Evolutionary conservation across 2,888 invertebrate genomes (phyloP).

Genomic region (Epiblema foenella): DNA sequence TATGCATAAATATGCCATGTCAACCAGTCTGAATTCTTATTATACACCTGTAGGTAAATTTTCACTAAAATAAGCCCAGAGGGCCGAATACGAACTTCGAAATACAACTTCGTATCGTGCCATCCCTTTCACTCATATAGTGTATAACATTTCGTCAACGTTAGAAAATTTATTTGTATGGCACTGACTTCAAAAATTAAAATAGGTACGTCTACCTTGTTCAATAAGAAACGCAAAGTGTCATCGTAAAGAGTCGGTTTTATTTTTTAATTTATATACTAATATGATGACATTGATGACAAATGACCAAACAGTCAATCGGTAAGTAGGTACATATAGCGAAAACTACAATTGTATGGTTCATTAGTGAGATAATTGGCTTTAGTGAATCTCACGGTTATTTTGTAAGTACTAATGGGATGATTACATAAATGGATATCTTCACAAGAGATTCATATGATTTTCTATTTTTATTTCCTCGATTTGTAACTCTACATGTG

Average conservation of each 20-base stretch:
- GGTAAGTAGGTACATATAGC: neutral
- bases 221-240: too few relatives aligned
- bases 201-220: too few relatives aligned
- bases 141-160: too few relatives aligned
- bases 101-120: too few relatives aligned
- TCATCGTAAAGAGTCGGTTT: too few relatives aligned
- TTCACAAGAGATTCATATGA: neutral
- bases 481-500: neutral
- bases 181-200: too few relatives aligned
- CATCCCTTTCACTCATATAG: too few relatives aligned
- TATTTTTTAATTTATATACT: neutral
- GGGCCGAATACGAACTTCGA: too few relatives aligned
- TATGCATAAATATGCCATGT: too few relatives aligned
- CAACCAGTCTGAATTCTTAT: neutral
- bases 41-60: neutral
- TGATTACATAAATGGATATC: neutral
- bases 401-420: neutral
- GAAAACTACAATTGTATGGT: neutral
- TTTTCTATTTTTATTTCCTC: neutral
- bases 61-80: neutral
- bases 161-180: too few relatives aligned
- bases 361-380: neutral
- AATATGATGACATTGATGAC: neutral
- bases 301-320: neutral
- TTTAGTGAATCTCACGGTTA: neutral